A percentile compares a stretch with the other conserved stretches of the same genome.
These are phyloP conservation scores for Branchellion lobata DNA, from an alignment of 2,888 invertebrate genomes.

Conservation along the genomic window DNA sequence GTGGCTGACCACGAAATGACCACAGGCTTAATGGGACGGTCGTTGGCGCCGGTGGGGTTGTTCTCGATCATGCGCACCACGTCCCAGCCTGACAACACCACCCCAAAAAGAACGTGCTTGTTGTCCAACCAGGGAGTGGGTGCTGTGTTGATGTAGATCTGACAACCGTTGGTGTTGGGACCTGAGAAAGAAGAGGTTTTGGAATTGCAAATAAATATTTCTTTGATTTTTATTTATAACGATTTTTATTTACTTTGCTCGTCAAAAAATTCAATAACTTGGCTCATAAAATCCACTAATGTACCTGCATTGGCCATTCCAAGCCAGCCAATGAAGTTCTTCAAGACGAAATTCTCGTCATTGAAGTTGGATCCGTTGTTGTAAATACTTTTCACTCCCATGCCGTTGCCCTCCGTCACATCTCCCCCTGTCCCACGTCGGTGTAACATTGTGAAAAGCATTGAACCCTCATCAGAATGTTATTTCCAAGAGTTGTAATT, in stretches of 20 bases:
- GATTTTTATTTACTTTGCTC: neutral
- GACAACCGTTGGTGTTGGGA: conserved; percentile 44
- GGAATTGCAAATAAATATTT: no score
- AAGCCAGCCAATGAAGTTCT: conserved; percentile 81
- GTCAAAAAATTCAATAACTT: no score
- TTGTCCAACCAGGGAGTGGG: conserved; percentile 43
- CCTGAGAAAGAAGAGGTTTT: conserved; percentile 1
- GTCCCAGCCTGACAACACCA: conserved; percentile 37
- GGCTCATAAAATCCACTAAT: no score
- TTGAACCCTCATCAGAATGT: no score
- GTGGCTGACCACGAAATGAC: conserved; percentile 73
- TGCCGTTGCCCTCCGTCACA: conserved; percentile 77
- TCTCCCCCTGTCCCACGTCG: conserved; percentile 77
- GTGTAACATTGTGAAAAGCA: no score
- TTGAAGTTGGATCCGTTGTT: conserved; percentile 73
- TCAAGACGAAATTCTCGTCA: conserved; percentile 81
- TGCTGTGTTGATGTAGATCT: conserved; percentile 41
- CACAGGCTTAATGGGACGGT: conserved; percentile 72
- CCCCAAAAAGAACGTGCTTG: conserved; percentile 42
- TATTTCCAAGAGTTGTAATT: no score
- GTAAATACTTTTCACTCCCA: conserved; percentile 80
- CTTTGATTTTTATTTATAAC: neutral
- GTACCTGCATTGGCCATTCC: conserved; percentile 80
- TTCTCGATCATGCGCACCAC: conserved; percentile 80
- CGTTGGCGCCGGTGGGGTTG: conserved; percentile 71